These are phyloP conservation scores for Dolichoris vasculosae DNA, from an alignment of 1,140 invertebrate genomes.

Conservation along the genomic window DNA sequence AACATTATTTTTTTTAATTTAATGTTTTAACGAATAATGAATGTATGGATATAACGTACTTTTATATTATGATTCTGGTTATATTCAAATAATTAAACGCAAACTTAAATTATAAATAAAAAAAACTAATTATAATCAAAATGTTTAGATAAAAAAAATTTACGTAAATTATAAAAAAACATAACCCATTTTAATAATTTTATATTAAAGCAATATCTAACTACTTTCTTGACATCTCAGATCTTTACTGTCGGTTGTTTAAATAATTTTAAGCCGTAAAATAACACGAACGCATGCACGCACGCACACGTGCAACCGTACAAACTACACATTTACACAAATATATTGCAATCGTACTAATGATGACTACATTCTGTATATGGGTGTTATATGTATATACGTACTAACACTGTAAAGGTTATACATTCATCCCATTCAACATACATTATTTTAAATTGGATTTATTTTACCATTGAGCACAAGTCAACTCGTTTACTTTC, in stretches of 20 bases:
- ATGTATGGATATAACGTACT: background rate
- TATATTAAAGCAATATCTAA: background rate
- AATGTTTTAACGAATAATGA: background rate
- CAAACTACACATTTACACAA: too few relatives aligned
- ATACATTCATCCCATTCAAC: too few relatives aligned
- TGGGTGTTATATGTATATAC: too few relatives aligned
- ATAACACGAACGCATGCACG: background rate
- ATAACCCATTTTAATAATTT: constrained; percentile 2
- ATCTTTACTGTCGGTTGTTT: constrained; percentile 21
- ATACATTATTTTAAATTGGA: too few relatives aligned
- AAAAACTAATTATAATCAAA: background rate
- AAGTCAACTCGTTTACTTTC: too few relatives aligned
- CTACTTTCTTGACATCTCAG: background rate
- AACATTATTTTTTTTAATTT: background rate
- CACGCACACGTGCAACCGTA: background rate
- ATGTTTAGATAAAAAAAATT: background rate
- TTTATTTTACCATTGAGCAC: too few relatives aligned
- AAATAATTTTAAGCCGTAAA: background rate
- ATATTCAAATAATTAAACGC: too few relatives aligned
- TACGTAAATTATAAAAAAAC: background rate
- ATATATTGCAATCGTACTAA: too few relatives aligned
- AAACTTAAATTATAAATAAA: background rate
- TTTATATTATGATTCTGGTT: background rate
- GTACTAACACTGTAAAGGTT: too few relatives aligned
- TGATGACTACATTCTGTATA: too few relatives aligned